Evolutionary conservation across 2,113 vertebrate genomes (phyloP).

Genomic region (Colius striatus): DNA sequence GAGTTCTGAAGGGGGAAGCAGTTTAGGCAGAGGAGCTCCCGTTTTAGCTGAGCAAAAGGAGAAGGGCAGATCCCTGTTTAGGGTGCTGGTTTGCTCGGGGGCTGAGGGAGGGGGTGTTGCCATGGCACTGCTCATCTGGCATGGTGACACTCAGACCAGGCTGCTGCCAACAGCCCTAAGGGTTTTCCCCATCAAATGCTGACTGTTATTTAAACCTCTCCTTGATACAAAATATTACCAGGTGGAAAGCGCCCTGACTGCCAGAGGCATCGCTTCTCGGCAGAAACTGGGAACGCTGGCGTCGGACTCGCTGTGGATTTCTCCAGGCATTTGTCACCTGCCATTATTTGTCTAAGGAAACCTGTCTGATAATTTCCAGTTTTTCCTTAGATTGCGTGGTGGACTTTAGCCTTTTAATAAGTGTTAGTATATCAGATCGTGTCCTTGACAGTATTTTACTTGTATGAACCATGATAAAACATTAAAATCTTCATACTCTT

Average conservation of each 20-base stretch:
- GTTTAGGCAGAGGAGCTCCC: not conserved
- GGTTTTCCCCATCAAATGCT: constrained; percentile 36
- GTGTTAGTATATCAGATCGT: constrained; percentile 83
- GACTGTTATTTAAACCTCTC: constrained; percentile 69
- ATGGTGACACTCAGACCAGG: not conserved
- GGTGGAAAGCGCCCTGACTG: constrained; percentile 15
- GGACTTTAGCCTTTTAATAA: constrained; percentile 82
- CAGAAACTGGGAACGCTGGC: constrained; percentile 65
- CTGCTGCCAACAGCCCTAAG: not conserved
- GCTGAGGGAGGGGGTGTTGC: not conserved
- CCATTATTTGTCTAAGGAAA: constrained; percentile 80
- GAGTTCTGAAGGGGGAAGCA: not conserved
- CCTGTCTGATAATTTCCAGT: constrained; percentile 77
- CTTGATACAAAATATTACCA: constrained; percentile 32
- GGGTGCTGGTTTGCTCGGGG: not conserved
- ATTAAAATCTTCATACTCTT: constrained; percentile 76
- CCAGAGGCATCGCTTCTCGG: constrained; percentile 61
- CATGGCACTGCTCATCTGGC: not conserved
- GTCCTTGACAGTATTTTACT: constrained; percentile 83
- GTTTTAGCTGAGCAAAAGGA: not conserved
- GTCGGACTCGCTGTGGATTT: constrained; percentile 65
- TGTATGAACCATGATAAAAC: constrained; percentile 78
- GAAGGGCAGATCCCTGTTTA: not conserved
- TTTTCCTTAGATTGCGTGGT: constrained; percentile 83
- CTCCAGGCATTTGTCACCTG: constrained; percentile 75